Percentiles rank a stretch among this genome's conserved stretches.
phyloP scores from a whole-genome alignment of 2,797 vertebrate species.

The Myiothlypis chrysogaster region DNA sequence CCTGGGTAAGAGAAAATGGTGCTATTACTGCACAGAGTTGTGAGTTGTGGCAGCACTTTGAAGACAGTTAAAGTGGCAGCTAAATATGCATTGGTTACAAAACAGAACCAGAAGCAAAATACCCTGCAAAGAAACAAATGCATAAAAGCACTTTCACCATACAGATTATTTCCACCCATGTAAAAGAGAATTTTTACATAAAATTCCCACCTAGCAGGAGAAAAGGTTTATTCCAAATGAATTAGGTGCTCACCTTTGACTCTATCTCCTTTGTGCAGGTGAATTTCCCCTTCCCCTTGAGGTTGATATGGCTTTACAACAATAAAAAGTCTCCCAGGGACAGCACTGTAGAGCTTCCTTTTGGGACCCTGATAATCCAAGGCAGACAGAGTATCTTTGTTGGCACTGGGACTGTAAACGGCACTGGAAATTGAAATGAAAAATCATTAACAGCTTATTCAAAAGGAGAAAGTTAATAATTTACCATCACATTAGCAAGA shows the following conservation, averaged over 20 bases:
- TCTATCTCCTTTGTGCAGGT: constrained; percentile 90
- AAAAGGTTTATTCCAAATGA: not conserved
- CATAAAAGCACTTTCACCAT: not conserved
- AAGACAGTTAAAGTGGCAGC: not conserved
- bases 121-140: not conserved
- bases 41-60: not conserved
- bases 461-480: not conserved
- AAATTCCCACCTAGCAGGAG: not conserved
- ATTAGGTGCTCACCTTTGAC: constrained; percentile 87
- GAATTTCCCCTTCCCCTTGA: constrained; percentile 91
- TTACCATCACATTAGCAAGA: not conserved
- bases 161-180: not conserved
- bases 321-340: constrained; percentile 91
- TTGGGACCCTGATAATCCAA: constrained; percentile 80
- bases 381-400: constrained; percentile 72
- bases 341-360: constrained; percentile 93
- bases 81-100: not conserved
- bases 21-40: not conserved
- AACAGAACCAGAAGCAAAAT: not conserved
- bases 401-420: constrained; percentile 75
- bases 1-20: not conserved
- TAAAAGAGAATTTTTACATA: not conserved
- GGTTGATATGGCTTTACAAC: constrained; percentile 88
- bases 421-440: constrained; percentile 49
- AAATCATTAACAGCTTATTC: not conserved